Conservation (phyloP, 2,888 invertebrate species). For the Polydesmus complanatus region DNA sequence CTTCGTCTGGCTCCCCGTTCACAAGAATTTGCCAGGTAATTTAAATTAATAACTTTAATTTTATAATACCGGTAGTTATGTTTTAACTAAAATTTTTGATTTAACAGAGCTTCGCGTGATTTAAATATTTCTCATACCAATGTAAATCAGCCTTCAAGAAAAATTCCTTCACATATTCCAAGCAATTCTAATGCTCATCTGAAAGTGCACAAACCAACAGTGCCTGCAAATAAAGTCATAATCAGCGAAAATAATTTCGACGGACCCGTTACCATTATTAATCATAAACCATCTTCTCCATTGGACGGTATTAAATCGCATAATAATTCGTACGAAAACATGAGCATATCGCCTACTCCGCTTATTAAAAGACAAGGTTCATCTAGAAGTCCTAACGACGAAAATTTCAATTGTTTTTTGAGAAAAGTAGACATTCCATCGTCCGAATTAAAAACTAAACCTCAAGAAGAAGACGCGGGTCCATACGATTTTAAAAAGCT, state of each 20-base stretch:
- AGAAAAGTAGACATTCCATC: background rate
- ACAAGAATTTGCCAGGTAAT: background rate
- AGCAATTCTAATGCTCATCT: no score
- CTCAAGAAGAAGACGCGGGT: constrained; percentile 33
- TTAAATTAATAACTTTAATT: background rate
- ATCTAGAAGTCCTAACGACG: no score
- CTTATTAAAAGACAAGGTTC: no score
- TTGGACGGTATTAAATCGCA: background rate
- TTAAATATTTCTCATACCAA: background rate
- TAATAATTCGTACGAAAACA: background rate
- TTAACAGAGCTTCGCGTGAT: background rate
- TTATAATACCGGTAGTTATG: background rate
- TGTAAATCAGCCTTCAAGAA: background rate
- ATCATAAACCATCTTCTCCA: background rate
- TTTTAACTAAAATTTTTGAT: background rate
- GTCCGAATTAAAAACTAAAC: background rate
- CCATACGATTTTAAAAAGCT: constrained; percentile 54
- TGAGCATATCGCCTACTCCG: no score
- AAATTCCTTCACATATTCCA: background rate
- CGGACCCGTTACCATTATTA: background rate
- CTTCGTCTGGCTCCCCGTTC: no score
- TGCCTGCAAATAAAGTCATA: background rate
- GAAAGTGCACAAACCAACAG: no score
- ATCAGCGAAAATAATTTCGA: background rate
- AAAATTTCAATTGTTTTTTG: constrained; percentile 3